Conservation (phyloP, 2,888 invertebrate genomes). For the Lomographa bimaculata region DNA sequence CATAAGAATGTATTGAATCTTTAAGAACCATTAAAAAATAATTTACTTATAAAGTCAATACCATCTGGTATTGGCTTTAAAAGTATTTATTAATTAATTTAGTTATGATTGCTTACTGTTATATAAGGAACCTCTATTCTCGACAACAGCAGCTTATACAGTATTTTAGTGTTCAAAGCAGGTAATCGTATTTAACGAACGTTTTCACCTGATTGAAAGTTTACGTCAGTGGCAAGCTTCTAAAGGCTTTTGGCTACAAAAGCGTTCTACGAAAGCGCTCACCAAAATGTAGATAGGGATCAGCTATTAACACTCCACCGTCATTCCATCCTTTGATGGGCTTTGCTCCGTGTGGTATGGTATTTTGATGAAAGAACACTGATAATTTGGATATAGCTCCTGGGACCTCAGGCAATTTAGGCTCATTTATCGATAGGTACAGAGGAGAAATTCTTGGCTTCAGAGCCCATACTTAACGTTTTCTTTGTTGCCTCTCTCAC, state of each 20-base stretch:
- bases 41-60: too few relatives aligned
- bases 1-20: too few relatives aligned
- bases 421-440: constrained; percentile 43
- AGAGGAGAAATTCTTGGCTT: constrained; percentile 34
- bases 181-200: too few relatives aligned
- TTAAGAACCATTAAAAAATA: too few relatives aligned
- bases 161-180: too few relatives aligned
- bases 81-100: too few relatives aligned
- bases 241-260: constrained; percentile 42
- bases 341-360: constrained; percentile 40
- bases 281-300: constrained; percentile 60
- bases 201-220: constrained; percentile 37
- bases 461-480: constrained; percentile 24
- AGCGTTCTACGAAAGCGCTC: constrained; percentile 40
- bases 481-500: too few relatives aligned
- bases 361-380: constrained; percentile 51
- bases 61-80: too few relatives aligned
- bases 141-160: too few relatives aligned
- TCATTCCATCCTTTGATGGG: constrained; percentile 52
- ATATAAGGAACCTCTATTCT: too few relatives aligned
- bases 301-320: constrained; percentile 62
- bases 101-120: too few relatives aligned
- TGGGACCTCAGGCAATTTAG: constrained; percentile 45
- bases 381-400: constrained; percentile 50
- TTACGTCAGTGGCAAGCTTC: constrained; percentile 28